These are phyloP conservation scores for Setipinna tenuifilis DNA, from an alignment of 2,797 vertebrate genomes.

Conservation along the genomic window DNA sequence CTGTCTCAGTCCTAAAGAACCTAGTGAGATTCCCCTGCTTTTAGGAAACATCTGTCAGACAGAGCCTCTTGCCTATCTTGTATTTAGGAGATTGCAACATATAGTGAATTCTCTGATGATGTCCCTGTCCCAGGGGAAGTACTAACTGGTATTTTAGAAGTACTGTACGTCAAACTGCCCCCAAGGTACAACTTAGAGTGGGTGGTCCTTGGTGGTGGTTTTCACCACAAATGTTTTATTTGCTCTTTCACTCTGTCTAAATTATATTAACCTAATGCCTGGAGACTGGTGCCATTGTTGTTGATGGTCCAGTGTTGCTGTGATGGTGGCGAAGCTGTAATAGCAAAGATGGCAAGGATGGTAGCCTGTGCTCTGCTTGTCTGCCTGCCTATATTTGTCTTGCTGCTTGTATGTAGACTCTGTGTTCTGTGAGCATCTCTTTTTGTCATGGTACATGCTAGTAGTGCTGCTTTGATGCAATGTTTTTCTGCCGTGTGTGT, in stretches of 20 bases:
- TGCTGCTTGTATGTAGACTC: not conserved
- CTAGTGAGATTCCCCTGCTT: not conserved
- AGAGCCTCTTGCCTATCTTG: not conserved
- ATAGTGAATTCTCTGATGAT: not conserved
- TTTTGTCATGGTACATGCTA: not conserved
- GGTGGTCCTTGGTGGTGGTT: no score
- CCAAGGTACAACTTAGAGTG: no score
- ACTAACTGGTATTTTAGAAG: no score
- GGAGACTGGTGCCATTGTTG: no score
- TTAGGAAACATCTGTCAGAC: not conserved
- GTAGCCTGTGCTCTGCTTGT: not conserved
- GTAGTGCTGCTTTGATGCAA: not conserved
- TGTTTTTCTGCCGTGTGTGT: constrained; percentile 11
- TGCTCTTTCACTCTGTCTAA: no score
- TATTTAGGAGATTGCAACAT: not conserved
- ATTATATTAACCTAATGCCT: no score
- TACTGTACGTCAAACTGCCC: no score
- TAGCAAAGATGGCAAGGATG: no score
- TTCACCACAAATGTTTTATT: no score
- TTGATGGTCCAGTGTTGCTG: not conserved
- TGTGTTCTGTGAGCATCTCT: not conserved
- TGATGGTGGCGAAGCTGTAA: not conserved
- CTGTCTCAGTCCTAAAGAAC: not conserved
- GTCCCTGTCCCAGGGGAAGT: not conserved
- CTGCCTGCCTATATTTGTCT: not conserved